These are phyloP conservation scores for Drosophila tanythrix DNA, from an alignment of 2,888 invertebrate genomes.

Conservation along the genomic window DNA sequence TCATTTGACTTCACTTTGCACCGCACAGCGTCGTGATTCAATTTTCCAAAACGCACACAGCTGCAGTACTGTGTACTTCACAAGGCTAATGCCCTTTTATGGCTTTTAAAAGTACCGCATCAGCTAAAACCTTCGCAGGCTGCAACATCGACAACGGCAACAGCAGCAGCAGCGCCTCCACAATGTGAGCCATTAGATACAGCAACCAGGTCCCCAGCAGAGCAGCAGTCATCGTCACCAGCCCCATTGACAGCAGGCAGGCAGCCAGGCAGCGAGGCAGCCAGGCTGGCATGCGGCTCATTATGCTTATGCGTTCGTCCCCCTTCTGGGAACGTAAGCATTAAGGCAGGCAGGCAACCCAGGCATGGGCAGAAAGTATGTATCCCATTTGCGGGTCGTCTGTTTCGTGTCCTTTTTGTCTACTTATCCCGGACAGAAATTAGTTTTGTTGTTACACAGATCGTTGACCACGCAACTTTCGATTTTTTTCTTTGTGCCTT, in stretches of 20 bases:
- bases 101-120: constrained; percentile 75
- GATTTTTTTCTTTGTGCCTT: constrained; percentile 20
- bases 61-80: constrained; percentile 55
- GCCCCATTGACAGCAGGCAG: constrained; percentile 9
- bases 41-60: constrained; percentile 65
- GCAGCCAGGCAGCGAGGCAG: constrained; percentile 1
- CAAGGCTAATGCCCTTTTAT: constrained; percentile 77
- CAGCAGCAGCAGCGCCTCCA: constrained; percentile 16
- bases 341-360: constrained; percentile 4
- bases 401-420: constrained; percentile 36
- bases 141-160: constrained; percentile 30
- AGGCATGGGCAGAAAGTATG: constrained; percentile 43
- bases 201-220: constrained; percentile 31
- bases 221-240: constrained; percentile 8
- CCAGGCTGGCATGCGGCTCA: constrained; percentile 54
- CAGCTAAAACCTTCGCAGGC: constrained; percentile 52
- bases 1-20: constrained; percentile 9
- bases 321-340: constrained; percentile 6
- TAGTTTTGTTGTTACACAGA: constrained; percentile 47
- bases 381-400: constrained; percentile 58
- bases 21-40: constrained; percentile 61
- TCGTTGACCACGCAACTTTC: constrained; percentile 49
- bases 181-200: constrained; percentile 62
- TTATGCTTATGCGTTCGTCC: constrained; percentile 56
- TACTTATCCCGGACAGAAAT: constrained; percentile 40